Evolutionary conservation across 2,113 vertebrate species (phyloP), one percentile per base, ranked within the genome.

Genomic region (Pungitius pungitius): DNA sequence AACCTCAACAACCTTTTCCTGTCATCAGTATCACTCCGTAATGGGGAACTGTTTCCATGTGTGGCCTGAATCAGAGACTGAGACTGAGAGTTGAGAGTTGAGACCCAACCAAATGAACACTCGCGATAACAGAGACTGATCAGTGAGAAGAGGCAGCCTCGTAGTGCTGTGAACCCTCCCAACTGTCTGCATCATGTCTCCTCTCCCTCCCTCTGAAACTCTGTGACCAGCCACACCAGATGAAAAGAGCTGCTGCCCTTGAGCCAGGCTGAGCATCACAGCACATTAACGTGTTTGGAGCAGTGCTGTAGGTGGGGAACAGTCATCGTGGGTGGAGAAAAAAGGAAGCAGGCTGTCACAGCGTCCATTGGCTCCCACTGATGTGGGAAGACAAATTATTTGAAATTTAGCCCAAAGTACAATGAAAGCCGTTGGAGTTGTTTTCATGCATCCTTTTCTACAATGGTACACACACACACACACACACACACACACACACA

Each of bases 171-270:
- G 65, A 60, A 37, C 55, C 71, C 67, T 77, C 63, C 55, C 55
- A 27, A 47, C 52, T 49, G 62, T 66, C 59, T 72, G 77, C 73
- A 40, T 65, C 42, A n/a, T n/a, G 40, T 30, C 33, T 39, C 11
- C 57, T 24, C 76, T 54, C 52, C 69, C 42, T 5, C 66, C 26
- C 61, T 39, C 64, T 72, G 55, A 42, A 58, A 63, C 70, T 17
- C 60, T 27, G 33, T 42, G 35, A 45, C 82, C 80, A 82, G 61
- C 73, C 80, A 60, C 47, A 72, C 56, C 45, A 57, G 63, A 83
- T 78, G 39, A 84, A 58, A 52, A 75, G 47, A 39, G 49, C 61
- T 24, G 63, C 76, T 61, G 67, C 58, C 70, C 58, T 20, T 47
- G 15, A 61, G 80, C 74, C 57, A 69, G 51, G 72, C 58, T 66